These are phyloP conservation scores for Pygathrix nemaeus DNA, from an alignment of 2,113 vertebrate genomes.

Conservation along the genomic window DNA sequence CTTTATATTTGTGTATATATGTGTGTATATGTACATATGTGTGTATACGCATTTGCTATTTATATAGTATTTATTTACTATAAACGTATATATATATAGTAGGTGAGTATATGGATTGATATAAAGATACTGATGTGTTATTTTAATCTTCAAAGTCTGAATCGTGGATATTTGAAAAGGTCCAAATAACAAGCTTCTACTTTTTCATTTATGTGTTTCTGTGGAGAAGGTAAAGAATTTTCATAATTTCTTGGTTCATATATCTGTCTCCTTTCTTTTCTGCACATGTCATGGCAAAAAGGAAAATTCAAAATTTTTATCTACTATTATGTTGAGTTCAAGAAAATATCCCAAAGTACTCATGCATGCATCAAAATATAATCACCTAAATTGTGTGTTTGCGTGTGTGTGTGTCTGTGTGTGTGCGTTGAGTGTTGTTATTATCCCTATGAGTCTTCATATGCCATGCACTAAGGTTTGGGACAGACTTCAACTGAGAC, in stretches of 20 bases:
- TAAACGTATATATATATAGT: no score
- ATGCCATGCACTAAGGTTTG: background rate
- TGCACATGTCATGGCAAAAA: background rate
- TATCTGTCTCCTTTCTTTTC: background rate
- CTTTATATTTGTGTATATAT: background rate
- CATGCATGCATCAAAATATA: background rate
- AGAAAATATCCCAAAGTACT: background rate
- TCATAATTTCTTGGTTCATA: background rate
- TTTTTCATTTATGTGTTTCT: background rate
- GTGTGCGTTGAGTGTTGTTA: background rate
- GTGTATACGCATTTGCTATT: background rate
- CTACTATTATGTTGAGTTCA: background rate
- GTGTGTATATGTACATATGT: background rate
- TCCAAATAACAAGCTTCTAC: background rate
- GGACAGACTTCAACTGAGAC: background rate
- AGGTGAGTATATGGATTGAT: background rate
- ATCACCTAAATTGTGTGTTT: background rate
- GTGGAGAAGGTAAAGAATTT: background rate
- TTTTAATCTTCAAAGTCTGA: background rate
- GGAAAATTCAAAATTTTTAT: background rate
- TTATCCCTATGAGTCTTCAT: background rate
- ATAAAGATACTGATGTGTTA: background rate
- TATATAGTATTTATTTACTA: background rate
- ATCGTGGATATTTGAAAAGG: background rate
- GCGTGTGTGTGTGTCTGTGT: background rate